Evolutionary conservation across 1,140 invertebrate genomes (phyloP), one percentile per base, ranked within the genome.

Genomic region (Drosophila sp.): DNA sequence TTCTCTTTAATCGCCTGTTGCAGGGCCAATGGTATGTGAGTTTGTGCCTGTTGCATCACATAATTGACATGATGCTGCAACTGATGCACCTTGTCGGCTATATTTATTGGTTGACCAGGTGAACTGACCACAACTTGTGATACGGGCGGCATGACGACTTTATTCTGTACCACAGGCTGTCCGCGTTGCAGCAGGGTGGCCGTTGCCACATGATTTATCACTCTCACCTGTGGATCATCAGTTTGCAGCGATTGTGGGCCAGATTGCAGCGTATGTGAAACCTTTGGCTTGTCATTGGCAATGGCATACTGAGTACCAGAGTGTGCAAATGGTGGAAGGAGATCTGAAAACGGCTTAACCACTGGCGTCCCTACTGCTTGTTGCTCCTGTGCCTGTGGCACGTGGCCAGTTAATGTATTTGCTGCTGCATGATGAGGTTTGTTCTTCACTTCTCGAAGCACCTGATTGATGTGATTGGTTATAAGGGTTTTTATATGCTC

Each of bases 391-490:
- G 32, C 27, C 63, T 81, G 62, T 58, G 66, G 74, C 63, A 89
- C 80, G 23, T 82, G 50, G 1, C 84, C 84, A 32, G 71, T 84
- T 10, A 87, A 60, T 32, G 76, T 76, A 23, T 62, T 56, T 17
- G 65, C n/a, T 2, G 35, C 1, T 38, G 35, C 17, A 17, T 27
- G 41, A 25, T 66, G 66, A 3, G 72, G 69, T 32, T 66, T 80
- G 60, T 79, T 40, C 63, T 64, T 72, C 8, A 74, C 35, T 33
- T 84, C 66, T 55, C 66, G 70, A 38, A 89, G 71, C 57, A 89
- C 77, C 0, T 89, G 84, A 89, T 89, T 80, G 69, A 89, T 73
- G 71, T 89, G 84, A 71, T 82, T 89, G 23, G 70, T 89, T 84
- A 89, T 89, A 61, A 89, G 63, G n/a, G 67, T 70, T 54, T 84